Conservation (phyloP, 2,888 invertebrate species). For the Lasioglossum calceatum region DNA sequence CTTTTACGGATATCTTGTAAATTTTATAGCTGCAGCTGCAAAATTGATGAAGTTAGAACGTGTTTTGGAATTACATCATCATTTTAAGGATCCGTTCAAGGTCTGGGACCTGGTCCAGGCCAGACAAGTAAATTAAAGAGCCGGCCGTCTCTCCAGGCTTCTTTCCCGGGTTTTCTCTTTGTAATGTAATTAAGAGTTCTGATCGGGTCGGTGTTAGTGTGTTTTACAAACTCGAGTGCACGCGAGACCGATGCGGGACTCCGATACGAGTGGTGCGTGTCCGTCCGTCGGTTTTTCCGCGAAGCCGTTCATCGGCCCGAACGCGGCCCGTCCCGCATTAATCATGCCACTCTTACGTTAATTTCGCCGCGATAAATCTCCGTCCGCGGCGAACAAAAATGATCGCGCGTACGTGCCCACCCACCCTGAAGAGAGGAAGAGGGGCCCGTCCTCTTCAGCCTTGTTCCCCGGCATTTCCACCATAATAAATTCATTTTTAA, state of each 20-base stretch:
- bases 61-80: too few species aligned
- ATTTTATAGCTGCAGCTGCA: too few species aligned
- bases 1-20: too few species aligned
- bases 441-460: neutral
- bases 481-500: slow-evolving; percentile 65
- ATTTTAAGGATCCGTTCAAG: too few species aligned
- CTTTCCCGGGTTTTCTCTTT: slow-evolving; percentile 8
- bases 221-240: slow-evolving; percentile 35
- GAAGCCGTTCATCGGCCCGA: slow-evolving; percentile 25
- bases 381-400: slow-evolving; percentile 34
- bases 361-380: slow-evolving; percentile 52
- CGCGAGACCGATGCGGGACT: slow-evolving; percentile 16
- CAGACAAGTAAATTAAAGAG: neutral
- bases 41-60: too few species aligned
- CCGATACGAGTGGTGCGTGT: slow-evolving; percentile 1
- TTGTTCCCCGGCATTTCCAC: slow-evolving; percentile 16
- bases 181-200: slow-evolving; percentile 39
- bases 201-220: slow-evolving; percentile 27
- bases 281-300: slow-evolving; percentile 19
- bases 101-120: neutral
- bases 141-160: neutral
- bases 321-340: slow-evolving; percentile 38
- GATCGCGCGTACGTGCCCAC: slow-evolving; percentile 22
- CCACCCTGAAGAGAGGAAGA: neutral
- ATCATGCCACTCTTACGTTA: slow-evolving; percentile 48